Base-by-base conservation (phyloP, 2,113 vertebrate genomes). In the Myotis lucifugus region DNA sequence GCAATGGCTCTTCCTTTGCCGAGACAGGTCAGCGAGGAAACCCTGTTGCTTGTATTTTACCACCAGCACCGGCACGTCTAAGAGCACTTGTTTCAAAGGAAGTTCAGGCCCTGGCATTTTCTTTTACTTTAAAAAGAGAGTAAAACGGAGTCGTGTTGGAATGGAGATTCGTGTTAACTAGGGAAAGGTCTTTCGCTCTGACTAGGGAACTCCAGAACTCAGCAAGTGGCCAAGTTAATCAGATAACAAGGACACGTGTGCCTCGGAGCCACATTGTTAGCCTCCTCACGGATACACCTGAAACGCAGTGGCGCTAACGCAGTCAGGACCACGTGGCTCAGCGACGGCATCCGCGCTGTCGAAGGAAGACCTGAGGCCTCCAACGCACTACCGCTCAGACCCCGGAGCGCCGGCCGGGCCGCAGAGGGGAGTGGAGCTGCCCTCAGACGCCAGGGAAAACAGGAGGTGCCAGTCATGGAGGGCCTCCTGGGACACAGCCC, bases 131-230 rank as follows among this genome's bases (percentile, higher is more conserved):
- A 81, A 69, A 32, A 32, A 79, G 59, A 9, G 74, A 87, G 66
- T 88, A 85, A 93, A 91, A 92, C 72, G 72, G 66, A 88, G 93
- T 95, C 69, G 56, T 64, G 59, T 56, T 85, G 72, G 91, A 82
- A n/a, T 23, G 32, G 66, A 96, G 94, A 93, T 95, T 40, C 96
- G 61, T 10, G 29, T 32, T 32, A 50, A 52, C 29, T 2, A 59
- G 42, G 9, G 40, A 52, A 77, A 94, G 50, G 40, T 15, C 78
- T 97, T 93, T 78, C 32, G 0, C 88, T 94, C 66, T 74, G 66
- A 86, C 83, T 5, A 3, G 70, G 81, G 83, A 37, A 54, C 27
- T 50, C 50, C 37, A 23, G 64, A 82, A 56, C 32, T 61, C 76
- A 79, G 54, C 54, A 86, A 81, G 37, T 56, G 81, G 32, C 76